These are phyloP conservation scores for Barypeithes pellucidus DNA, from an alignment of 2,888 invertebrate genomes.

Conservation along the genomic window DNA sequence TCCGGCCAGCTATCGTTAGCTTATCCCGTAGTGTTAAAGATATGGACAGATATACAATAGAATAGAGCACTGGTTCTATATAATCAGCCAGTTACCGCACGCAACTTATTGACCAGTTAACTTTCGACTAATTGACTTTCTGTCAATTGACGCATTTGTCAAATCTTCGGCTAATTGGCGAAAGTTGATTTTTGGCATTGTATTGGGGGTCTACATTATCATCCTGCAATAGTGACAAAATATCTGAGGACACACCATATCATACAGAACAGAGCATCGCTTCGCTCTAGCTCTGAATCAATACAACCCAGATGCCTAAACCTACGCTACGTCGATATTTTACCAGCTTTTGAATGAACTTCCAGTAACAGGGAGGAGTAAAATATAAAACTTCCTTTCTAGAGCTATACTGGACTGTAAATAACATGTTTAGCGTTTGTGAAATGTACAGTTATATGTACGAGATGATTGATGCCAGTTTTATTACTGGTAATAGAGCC, in stretches of 20 bases:
- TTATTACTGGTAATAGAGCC: background rate
- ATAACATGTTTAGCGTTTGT: conserved; percentile 14
- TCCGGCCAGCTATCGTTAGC: no score
- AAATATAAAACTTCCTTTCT: conserved; percentile 28
- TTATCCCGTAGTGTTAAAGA: no score
- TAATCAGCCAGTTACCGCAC: no score
- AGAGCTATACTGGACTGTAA: conserved; percentile 21
- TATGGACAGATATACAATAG: no score
- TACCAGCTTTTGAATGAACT: conserved; percentile 45
- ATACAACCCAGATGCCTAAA: conserved; percentile 48
- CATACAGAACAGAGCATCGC: conserved; percentile 38
- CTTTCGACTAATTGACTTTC: no score
- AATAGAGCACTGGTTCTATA: no score
- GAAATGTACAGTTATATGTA: background rate
- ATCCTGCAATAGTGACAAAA: conserved; percentile 20
- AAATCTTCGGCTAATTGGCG: no score
- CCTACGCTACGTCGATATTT: conserved; percentile 49
- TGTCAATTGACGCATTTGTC: no score
- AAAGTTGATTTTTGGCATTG: no score
- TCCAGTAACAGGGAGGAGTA: conserved; percentile 38
- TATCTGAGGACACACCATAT: conserved; percentile 32
- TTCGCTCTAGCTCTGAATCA: conserved; percentile 40
- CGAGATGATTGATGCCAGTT: background rate
- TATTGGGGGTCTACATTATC: background rate
- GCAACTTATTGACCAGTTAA: no score